Evolutionary conservation across 2,797 vertebrate species (phyloP), one percentile per base, ranked within the genome.

Genomic region (Lates japonicus): DNA sequence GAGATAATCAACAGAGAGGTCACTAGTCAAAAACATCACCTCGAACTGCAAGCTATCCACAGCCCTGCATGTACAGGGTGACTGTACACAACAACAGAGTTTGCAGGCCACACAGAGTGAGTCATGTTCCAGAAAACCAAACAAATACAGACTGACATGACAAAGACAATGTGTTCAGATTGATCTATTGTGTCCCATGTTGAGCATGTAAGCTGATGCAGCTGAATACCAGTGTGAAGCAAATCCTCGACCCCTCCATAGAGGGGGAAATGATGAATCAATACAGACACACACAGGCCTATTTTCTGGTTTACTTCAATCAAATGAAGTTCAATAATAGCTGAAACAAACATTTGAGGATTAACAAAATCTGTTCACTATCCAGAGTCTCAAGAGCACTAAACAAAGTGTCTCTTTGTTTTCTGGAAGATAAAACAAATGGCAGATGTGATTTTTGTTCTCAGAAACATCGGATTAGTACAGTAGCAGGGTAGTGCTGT

Each of bases 261-360:
- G 57, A 79, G 33, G 61, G 46, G 44, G 39, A 51, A 70, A 60
- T 57, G 52, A 83, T 48, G 29, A 33, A 64, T 55, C 16, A 4
- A 59, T 57, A 20, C 39, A 49, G 61, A 74, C 48, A 78, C 10
- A 55, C 58, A 39, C 35, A 33, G 54, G 42, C 29, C 60, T 37
- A 13, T n/a, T 78, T 73, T 74, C 8, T 51, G 48, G 19, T 68
- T 57, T 44, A 51, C 41, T 37, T 57, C 33, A 31, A 46, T 75
- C 9, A 70, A 69, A 62, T 49, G 2, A 33, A 65, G 41, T 75
- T 69, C 29, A 71, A 74, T 3, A 29, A 54, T 35, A 68, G 49
- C 52, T 72, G 55, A 69, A 73, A 65, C 46, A 75, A 81, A 83
- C 64, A 52, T 73, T 64, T 66, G 44, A 62, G 74, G 82, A 83